These are phyloP conservation scores for Craseonycteris thonglongyai DNA, from an alignment of 2,113 vertebrate species.

Conservation along the genomic window DNA sequence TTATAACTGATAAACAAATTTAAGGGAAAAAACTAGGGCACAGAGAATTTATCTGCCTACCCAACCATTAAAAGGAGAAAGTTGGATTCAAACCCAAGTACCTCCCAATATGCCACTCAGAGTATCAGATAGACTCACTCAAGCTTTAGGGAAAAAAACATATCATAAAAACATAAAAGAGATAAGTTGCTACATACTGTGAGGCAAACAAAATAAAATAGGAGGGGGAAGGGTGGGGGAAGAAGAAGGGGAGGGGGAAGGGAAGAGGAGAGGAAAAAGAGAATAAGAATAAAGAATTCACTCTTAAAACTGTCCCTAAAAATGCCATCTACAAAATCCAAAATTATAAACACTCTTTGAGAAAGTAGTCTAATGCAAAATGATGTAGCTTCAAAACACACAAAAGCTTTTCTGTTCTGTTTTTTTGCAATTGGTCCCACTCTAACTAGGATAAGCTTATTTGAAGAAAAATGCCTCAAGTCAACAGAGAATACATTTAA, in stretches of 20 bases:
- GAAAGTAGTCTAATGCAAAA: neutral
- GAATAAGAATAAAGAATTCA: too few species aligned
- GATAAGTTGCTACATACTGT: neutral
- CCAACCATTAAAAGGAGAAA: neutral
- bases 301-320: neutral
- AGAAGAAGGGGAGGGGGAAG: neutral
- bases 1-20: too few species aligned
- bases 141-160: neutral
- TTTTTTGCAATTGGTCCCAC: neutral
- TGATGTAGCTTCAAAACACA: neutral
- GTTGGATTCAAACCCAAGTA: too few species aligned
- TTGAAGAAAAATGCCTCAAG: slow-evolving; percentile 20
- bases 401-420: neutral
- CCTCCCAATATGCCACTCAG: neutral
- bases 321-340: neutral
- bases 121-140: neutral
- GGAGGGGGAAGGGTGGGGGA: neutral
- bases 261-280: neutral
- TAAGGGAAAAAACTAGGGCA: neutral
- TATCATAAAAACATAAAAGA: neutral
- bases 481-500: neutral
- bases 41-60: neutral
- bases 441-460: neutral
- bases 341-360: neutral
- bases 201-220: neutral